Evolutionary conservation across 1,140 invertebrate genomes (phyloP).

Genomic region (Tribolium madens): DNA sequence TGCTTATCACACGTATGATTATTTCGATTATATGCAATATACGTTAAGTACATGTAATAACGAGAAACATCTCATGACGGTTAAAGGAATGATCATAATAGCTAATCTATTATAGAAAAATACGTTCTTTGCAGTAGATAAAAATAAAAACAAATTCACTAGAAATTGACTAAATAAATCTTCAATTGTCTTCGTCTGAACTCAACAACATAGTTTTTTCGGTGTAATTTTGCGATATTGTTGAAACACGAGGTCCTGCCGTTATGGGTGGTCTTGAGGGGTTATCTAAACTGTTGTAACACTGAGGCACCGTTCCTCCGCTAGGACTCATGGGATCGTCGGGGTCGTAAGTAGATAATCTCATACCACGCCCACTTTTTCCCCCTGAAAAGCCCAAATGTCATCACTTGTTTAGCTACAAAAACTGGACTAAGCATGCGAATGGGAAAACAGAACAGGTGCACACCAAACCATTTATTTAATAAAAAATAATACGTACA

Average conservation of each 20-base stretch:
- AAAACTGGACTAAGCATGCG: slow-evolving; percentile 41
- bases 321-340: slow-evolving; percentile 70
- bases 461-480: slow-evolving; percentile 59
- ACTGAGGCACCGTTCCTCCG: slow-evolving; percentile 61
- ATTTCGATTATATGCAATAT: slow-evolving; percentile 31
- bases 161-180: slow-evolving; percentile 39
- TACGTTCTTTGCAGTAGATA: slow-evolving; percentile 27
- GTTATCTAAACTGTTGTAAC: slow-evolving; percentile 64
- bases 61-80: slow-evolving; percentile 14
- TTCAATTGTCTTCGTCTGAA: slow-evolving; percentile 93
- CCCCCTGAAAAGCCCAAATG: slow-evolving; percentile 65
- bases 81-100: slow-evolving; percentile 41
- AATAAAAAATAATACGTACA: slow-evolving; percentile 51
- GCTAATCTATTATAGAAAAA: slow-evolving; percentile 43
- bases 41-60: slow-evolving; percentile 41
- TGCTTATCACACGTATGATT: slow-evolving; percentile 15
- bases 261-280: slow-evolving; percentile 68
- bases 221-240: slow-evolving; percentile 88
- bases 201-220: slow-evolving; percentile 96
- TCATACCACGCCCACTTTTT: slow-evolving; percentile 74
- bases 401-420: background rate
- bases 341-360: slow-evolving; percentile 76
- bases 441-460: slow-evolving; percentile 45
- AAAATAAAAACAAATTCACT: slow-evolving; percentile 34
- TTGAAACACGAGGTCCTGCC: slow-evolving; percentile 77